Conservation (phyloP, 1,140 invertebrate species). For the Brachionus plicatilis region DNA sequence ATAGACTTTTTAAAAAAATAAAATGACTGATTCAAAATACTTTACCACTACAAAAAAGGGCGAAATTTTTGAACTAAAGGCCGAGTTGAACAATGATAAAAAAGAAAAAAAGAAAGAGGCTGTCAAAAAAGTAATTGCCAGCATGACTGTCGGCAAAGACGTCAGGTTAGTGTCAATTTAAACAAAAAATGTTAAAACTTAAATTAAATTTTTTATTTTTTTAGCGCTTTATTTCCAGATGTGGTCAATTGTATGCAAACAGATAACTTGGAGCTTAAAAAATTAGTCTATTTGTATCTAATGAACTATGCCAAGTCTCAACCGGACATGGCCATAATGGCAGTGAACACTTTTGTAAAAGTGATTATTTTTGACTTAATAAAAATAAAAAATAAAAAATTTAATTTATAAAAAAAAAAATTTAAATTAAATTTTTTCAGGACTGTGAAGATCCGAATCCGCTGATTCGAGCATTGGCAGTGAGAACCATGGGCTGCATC, state of each 20-base stretch:
- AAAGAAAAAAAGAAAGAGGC: conserved; percentile 99
- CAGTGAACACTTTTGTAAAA: conserved; percentile 99
- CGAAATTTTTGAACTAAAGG: conserved; percentile 97
- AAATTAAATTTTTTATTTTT: conserved; percentile 58
- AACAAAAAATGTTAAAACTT: not conserved
- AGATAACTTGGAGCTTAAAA: conserved; percentile 98
- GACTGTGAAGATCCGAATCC: conserved; percentile 99
- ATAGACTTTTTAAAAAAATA: conserved; percentile 42
- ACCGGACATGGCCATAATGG: conserved; percentile 99
- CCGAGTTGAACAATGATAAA: conserved; percentile 97
- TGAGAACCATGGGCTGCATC: conserved; percentile 99
- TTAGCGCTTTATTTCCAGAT: conserved; percentile 85
- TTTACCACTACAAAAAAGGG: conserved; percentile 99
- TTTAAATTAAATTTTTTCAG: conserved; percentile 56
- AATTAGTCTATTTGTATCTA: conserved; percentile 95
- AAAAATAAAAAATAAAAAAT: no score
- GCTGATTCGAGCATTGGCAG: conserved; percentile 91
- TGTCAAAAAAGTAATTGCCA: conserved; percentile 99
- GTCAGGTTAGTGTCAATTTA: conserved; percentile 47
- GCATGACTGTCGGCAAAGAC: conserved; percentile 93
- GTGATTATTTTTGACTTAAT: not conserved
- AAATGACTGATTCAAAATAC: conserved; percentile 99
- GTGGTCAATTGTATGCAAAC: conserved; percentile 99
- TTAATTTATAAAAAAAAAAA: not conserved
- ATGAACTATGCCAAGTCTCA: conserved; percentile 99